Evolutionary conservation across 2,888 invertebrate species (phyloP), one percentile per base, ranked within the genome.

Genomic region (Seira musarum): DNA sequence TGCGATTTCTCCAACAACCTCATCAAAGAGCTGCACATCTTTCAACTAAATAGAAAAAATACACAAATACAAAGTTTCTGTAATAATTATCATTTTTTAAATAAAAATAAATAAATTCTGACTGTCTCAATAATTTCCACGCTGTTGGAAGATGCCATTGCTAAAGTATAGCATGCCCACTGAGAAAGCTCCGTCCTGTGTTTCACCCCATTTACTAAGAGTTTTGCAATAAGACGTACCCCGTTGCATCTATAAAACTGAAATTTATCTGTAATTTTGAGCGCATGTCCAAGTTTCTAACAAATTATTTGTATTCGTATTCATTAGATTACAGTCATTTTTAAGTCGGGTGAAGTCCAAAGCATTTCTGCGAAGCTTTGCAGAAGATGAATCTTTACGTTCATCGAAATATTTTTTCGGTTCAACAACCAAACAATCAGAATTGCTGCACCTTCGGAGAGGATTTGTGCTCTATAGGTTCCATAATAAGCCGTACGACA

Each of bases 281-380:
- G n/a, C n/a, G n/a, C n/a, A n/a, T n/a, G n/a, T n/a, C n/a, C n/a
- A n/a, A n/a, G n/a, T n/a, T n/a, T n/a, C n/a, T n/a, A n/a, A n/a
- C n/a, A n/a, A n/a, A n/a, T n/a, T n/a, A n/a, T n/a, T n/a, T n/a
- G n/a, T 61, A 15, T 13, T 35, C 25, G 64, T 40, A n/a, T 49
- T 57, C 13, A n/a, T 22, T 61, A 19, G n/a, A 71, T 63, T 72
- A 85, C 84, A 53, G 80, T 73, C 17, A 2, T 30, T 40, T 85
- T 84, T 8, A 85, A 66, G 2, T 65, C 57, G 2, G 60, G 49
- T 1, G 84, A 81, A 24, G 69, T 70, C 82, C 84, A 83, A 5
- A 81, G 24, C 83, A 85, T 83, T 81, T 85, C 85, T 6, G 84
- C 77, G 30, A 85, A 57, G 25, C 81, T 78, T 25, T 83, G 84